These are phyloP conservation scores for Nasonia oneida DNA, from an alignment of 2,888 invertebrate genomes.

Conservation along the genomic window DNA sequence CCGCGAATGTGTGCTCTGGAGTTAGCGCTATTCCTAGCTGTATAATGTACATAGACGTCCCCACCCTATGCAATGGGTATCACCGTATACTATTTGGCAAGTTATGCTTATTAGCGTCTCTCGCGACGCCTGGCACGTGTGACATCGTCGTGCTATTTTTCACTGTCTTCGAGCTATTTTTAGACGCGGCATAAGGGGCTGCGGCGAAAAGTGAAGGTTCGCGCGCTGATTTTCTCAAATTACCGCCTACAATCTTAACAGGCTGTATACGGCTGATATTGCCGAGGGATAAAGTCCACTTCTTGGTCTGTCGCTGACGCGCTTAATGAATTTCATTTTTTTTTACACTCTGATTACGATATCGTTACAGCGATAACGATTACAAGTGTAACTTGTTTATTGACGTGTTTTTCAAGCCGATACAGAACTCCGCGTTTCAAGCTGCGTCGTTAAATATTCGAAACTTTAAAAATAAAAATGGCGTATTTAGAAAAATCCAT, in stretches of 20 bases:
- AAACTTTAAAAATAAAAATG: too few relatives aligned
- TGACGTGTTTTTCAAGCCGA: background rate
- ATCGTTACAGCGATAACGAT: background rate
- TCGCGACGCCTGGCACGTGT: background rate
- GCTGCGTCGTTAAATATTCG: too few relatives aligned
- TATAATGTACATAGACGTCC: background rate
- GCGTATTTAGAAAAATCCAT: too few relatives aligned
- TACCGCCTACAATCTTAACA: background rate
- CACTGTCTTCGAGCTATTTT: background rate
- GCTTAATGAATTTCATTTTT: background rate
- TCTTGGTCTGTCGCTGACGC: background rate
- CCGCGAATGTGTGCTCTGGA: background rate
- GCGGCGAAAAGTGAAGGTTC: background rate
- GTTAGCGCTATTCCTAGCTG: background rate
- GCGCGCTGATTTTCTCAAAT: background rate
- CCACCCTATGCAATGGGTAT: background rate
- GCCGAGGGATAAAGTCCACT: background rate
- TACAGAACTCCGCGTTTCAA: too few relatives aligned
- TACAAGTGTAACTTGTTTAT: background rate
- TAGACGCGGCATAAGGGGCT: background rate
- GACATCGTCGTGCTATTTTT: slow-evolving; percentile 6
- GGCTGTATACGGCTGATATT: background rate
- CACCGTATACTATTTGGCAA: background rate
- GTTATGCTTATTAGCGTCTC: background rate
- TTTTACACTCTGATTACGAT: background rate